Evolutionary conservation across 2,113 vertebrate species (phyloP), one percentile per base, ranked within the genome.

Genomic region (Macrotis lagotis): DNA sequence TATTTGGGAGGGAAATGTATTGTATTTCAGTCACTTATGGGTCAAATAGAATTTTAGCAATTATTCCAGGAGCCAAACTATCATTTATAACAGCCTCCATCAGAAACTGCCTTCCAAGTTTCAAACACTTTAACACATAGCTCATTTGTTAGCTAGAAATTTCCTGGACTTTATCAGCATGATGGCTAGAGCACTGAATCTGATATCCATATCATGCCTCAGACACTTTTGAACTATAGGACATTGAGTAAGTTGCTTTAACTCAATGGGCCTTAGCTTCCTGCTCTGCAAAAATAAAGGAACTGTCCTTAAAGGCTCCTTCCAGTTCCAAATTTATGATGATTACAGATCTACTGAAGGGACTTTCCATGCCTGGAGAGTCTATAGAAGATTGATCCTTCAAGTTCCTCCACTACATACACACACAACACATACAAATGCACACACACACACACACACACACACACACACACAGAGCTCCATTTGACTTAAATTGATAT

Each of bases 211-310:
- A 51, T 92, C 74, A 59, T 16, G 51, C 47, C n/a, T n/a, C 50
- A 22, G 2, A 8, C 19, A 8, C 14, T 90, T 94, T 49, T 2
- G 53, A 50, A 51, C 47, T 47, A 5, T 48, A 48, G 89, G 44
- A 91, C 89, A 8, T 50, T 1, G 31, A 26, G 8, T 8, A 7
- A 48, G 22, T 55, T 2, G 48, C 0, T 0, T 1, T 11, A 37
- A 10, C 11, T 91, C 26, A 51, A 28, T 74, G 11, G 8, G 12
- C 59, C 2, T 94, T 50, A 24, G 52, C 19, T 92, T 55, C 88
- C 25, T 66, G 8, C 10, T 44, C 25, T 91, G 1, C 47, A 48
- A 90, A 83, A 83, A 83, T 83, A 74, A 55, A 55, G 53, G 53
- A 55, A n/a, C 4, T n/a, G 1, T 74, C 12, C 59, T 74, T 16